These are phyloP conservation scores for Drosophila fulvimacula DNA, from an alignment of 2,888 invertebrate genomes.

Conservation along the genomic window DNA sequence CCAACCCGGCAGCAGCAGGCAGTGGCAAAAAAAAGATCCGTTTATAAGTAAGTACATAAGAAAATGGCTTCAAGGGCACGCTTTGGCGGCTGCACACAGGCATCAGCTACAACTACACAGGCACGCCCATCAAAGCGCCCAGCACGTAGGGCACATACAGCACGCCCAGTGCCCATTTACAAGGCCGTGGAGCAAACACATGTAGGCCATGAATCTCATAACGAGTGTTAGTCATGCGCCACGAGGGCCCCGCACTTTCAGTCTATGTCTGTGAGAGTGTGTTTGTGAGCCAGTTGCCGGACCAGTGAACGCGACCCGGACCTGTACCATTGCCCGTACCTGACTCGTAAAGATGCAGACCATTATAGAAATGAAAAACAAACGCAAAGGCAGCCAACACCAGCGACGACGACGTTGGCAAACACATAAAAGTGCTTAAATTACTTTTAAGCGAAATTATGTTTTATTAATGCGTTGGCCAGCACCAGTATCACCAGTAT, in stretches of 20 bases:
- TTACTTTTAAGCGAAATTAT: slow-evolving; percentile 77
- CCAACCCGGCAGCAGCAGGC: slow-evolving; percentile 16
- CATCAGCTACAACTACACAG: slow-evolving; percentile 26
- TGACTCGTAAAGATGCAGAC: slow-evolving; percentile 70
- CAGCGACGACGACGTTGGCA: slow-evolving; percentile 44
- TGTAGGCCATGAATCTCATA: slow-evolving; percentile 79
- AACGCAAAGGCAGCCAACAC: slow-evolving; percentile 45
- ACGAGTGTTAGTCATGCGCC: slow-evolving; percentile 78
- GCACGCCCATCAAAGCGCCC: slow-evolving; percentile 50
- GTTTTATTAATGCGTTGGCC: slow-evolving; percentile 72
- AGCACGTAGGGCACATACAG: slow-evolving; percentile 70
- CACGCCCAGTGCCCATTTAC: slow-evolving; percentile 74
- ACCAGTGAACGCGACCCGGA: slow-evolving; percentile 67
- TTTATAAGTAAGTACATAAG: slow-evolving; percentile 73
- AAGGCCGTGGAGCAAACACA: slow-evolving; percentile 77
- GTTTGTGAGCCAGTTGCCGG: slow-evolving; percentile 52
- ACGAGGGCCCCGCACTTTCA: slow-evolving; percentile 33
- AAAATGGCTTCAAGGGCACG: slow-evolving; percentile 76
- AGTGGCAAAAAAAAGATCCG: slow-evolving; percentile 52
- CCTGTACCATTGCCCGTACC: slow-evolving; percentile 33
- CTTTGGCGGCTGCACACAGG: slow-evolving; percentile 50
- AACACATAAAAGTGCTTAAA: slow-evolving; percentile 73
- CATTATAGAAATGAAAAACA: slow-evolving; percentile 79
- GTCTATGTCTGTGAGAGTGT: slow-evolving; percentile 11
- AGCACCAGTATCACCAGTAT: slow-evolving; percentile 8